A percentile compares a stretch with the other conserved stretches of the same genome.
These are phyloP conservation scores for Carapus acus DNA, from an alignment of 2,797 vertebrate species.

Conservation along the genomic window DNA sequence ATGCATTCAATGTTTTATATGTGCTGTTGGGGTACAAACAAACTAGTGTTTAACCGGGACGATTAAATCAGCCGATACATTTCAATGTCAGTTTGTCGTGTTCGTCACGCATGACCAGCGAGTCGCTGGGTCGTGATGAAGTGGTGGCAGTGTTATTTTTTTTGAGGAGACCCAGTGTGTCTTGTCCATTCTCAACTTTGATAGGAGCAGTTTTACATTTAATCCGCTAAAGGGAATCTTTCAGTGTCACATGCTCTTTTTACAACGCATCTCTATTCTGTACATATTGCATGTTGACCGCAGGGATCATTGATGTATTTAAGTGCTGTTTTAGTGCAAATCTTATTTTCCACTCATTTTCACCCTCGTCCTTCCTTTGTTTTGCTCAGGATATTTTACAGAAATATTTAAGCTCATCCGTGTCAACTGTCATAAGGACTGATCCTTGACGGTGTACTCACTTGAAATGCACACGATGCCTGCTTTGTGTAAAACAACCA, in stretches of 20 bases:
- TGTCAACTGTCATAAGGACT: too few species aligned
- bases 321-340: neutral
- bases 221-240: constrained; percentile 40
- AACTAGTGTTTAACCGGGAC: neutral
- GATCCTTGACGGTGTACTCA: too few species aligned
- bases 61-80: constrained; percentile 1
- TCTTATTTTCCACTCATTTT: constrained; percentile 1
- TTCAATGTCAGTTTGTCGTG: too few species aligned
- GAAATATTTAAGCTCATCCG: neutral
- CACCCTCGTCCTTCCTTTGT: neutral
- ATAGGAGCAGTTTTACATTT: neutral
- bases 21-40: constrained; percentile 5
- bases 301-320: neutral
- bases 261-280: neutral
- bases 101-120: too few species aligned
- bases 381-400: constrained; percentile 8
- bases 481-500: constrained; percentile 22
- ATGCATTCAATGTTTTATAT: neutral
- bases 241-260: neutral
- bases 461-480: too few species aligned
- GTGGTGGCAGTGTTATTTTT: neutral
- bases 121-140: too few species aligned
- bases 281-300: neutral
- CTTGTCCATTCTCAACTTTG: neutral
- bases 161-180: neutral